Percentiles rank a stretch among this genome's conserved stretches.
These are phyloP conservation scores for Phymastichus coffea DNA, from an alignment of 1,140 invertebrate genomes.

Conservation along the genomic window DNA sequence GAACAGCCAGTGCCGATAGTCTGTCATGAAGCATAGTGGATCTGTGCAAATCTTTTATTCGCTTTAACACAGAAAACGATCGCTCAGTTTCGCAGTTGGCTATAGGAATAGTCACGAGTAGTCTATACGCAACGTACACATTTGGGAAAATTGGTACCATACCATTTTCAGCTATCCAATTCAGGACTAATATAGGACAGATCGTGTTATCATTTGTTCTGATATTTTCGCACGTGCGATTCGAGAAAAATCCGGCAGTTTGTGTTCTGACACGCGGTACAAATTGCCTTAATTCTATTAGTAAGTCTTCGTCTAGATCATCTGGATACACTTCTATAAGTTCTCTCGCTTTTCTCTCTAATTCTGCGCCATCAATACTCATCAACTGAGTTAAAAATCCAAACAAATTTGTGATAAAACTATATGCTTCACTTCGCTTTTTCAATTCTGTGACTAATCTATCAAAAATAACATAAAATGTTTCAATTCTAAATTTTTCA, in stretches of 20 bases:
- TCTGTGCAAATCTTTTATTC: slow-evolving; percentile 18
- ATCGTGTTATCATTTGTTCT: too few species aligned
- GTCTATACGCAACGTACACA: slow-evolving; percentile 11
- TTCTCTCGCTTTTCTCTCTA: neutral
- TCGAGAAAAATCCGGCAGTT: neutral
- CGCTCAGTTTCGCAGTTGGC: too few species aligned
- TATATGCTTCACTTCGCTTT: slow-evolving; percentile 12
- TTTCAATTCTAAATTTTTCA: slow-evolving; percentile 13
- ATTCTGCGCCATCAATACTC: neutral
- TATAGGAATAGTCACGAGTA: slow-evolving; percentile 18
- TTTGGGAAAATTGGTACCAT: slow-evolving; percentile 17
- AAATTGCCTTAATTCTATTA: slow-evolving; percentile 12
- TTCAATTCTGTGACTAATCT: slow-evolving; percentile 12
- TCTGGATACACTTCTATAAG: slow-evolving; percentile 11
- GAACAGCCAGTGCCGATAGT: neutral
- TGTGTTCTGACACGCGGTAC: neutral
- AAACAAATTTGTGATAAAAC: slow-evolving; percentile 7
- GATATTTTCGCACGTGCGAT: too few species aligned
- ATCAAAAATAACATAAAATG: slow-evolving; percentile 15
- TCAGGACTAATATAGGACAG: too few species aligned
- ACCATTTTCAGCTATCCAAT: slow-evolving; percentile 12
- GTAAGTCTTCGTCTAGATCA: slow-evolving; percentile 7
- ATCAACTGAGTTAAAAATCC: slow-evolving; percentile 7
- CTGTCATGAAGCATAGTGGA: neutral
- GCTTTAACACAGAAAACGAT: slow-evolving; percentile 18